These are phyloP conservation scores for Coturnix japonica DNA, from an alignment of 2,113 vertebrate species.

Conservation along the genomic window DNA sequence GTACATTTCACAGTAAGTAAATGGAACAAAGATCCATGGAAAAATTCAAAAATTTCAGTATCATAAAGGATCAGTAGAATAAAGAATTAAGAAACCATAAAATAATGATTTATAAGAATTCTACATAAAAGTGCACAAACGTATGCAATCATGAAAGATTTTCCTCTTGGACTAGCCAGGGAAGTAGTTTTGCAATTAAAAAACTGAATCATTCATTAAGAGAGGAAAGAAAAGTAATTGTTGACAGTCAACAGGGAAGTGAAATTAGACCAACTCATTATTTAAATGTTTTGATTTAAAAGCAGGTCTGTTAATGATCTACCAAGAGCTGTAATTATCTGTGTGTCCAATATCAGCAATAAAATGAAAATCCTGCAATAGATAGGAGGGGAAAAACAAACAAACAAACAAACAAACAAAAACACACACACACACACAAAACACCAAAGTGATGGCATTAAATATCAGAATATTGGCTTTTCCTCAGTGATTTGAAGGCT, in stretches of 20 bases:
- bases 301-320: constrained; percentile 48
- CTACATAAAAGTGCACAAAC: neutral
- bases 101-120: neutral
- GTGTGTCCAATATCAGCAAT: constrained; percentile 14
- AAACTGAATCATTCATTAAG: constrained; percentile 21
- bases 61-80: neutral
- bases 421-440: neutral
- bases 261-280: constrained; percentile 62
- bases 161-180: neutral
- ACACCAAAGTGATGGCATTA: neutral
- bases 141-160: neutral
- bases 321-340: constrained; percentile 54
- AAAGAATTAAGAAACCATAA: neutral
- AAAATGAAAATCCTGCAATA: constrained; percentile 28
- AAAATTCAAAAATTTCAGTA: neutral
- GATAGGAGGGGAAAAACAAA: neutral
- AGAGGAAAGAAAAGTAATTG: constrained; percentile 13
- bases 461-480: neutral
- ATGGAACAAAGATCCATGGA: neutral
- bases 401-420: neutral
- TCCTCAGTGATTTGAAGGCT: neutral
- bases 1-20: neutral
- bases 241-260: constrained; percentile 53
- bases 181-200: constrained; percentile 27
- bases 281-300: constrained; percentile 62